Conservation (phyloP, 1,140 invertebrate species). For the Orchesella cincta region DNA sequence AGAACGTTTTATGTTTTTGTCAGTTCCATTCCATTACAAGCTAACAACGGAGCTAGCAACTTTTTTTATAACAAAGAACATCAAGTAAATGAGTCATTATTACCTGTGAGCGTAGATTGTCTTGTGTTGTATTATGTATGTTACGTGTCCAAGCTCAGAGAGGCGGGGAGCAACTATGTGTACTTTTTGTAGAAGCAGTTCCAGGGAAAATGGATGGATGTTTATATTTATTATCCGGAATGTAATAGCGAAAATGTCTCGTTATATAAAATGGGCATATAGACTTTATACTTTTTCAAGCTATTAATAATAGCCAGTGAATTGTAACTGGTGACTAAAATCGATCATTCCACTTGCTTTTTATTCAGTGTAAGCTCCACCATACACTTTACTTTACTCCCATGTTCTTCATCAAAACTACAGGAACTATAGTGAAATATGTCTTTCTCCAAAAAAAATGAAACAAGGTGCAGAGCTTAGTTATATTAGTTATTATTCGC, state of each 20-base stretch:
- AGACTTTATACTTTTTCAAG: background rate
- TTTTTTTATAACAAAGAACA: too few species aligned
- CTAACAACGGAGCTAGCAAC: too few species aligned
- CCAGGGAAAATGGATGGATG: background rate
- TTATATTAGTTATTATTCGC: too few species aligned
- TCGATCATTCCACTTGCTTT: background rate
- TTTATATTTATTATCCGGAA: background rate
- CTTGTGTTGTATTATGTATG: too few species aligned
- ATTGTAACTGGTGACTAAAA: conserved; percentile 12
- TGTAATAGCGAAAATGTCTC: too few species aligned
- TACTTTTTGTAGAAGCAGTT: too few species aligned
- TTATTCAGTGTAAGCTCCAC: background rate
- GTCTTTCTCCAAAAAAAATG: background rate
- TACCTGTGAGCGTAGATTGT: too few species aligned
- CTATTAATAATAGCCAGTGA: background rate
- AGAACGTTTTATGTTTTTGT: too few species aligned
- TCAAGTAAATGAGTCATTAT: conserved; percentile 14
- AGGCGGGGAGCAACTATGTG: background rate
- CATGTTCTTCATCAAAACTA: background rate
- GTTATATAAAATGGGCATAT: too few species aligned
- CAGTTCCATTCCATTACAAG: too few species aligned
- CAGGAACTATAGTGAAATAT: background rate
- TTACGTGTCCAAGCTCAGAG: too few species aligned
- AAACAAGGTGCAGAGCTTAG: too few species aligned
- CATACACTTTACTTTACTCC: background rate